A percentile compares a stretch with the other conserved stretches of the same genome.
phyloP scores from a whole-genome alignment of 2,113 vertebrate species.

The Ivindomyrus marchei region DNA sequence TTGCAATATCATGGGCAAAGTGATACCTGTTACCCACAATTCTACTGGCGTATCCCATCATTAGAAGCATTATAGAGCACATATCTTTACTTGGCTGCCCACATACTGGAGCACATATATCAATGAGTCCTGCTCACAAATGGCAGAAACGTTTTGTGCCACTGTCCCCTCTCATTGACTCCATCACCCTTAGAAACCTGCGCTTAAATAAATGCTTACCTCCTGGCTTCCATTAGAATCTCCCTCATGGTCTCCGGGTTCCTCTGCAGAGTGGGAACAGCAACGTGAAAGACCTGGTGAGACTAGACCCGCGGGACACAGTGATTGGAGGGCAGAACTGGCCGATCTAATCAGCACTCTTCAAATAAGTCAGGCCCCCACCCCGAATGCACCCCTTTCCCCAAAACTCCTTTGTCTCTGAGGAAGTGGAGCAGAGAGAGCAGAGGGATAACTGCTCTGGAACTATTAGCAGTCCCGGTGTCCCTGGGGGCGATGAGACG shows the following conservation, averaged over 20 bases:
- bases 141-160: background rate
- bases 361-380: background rate
- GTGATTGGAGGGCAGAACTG: background rate
- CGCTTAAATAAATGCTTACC: slow-evolving; percentile 17
- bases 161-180: background rate
- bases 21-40: background rate
- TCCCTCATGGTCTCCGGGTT: slow-evolving; percentile 11
- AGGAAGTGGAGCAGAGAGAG: background rate
- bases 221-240: background rate
- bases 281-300: background rate
- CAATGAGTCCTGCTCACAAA: background rate
- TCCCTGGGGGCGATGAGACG: background rate
- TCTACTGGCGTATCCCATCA: background rate
- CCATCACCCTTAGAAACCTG: background rate
- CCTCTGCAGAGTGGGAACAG: slow-evolving; percentile 9
- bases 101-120: background rate
- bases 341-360: background rate
- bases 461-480: background rate
- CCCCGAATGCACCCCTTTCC: too few relatives aligned
- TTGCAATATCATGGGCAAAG: background rate
- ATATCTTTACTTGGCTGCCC: background rate
- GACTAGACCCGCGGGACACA: background rate
- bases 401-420: background rate
- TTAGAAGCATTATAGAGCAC: background rate
- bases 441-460: background rate